These are phyloP conservation scores for Sinopyrophorus schimmeli DNA, from an alignment of 2,888 invertebrate species.

Conservation along the genomic window DNA sequence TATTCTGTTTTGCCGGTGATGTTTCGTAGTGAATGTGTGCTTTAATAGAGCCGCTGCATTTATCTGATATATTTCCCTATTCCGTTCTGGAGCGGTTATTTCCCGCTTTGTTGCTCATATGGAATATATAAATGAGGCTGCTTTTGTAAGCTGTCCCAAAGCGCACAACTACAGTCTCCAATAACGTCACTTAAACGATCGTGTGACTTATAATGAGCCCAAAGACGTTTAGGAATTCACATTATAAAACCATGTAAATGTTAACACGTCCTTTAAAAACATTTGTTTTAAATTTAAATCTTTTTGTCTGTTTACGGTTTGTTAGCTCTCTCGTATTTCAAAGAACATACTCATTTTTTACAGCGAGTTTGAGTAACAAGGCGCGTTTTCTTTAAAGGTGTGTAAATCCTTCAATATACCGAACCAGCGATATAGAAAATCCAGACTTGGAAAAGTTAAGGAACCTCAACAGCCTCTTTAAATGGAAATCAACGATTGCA, in stretches of 20 bases:
- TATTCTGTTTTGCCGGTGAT: conserved; percentile 17
- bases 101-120: conserved; percentile 31
- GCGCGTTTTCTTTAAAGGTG: conserved; percentile 6
- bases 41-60: conserved; percentile 15
- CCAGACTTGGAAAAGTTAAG: conserved; percentile 20
- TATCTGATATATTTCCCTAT: conserved; percentile 27
- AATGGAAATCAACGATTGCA: conserved; percentile 47
- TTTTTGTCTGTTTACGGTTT: not conserved
- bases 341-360: no score
- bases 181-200: conserved; percentile 29
- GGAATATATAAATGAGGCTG: conserved; percentile 26
- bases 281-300: conserved; percentile 13
- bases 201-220: conserved; percentile 29
- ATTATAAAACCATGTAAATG: conserved; percentile 19
- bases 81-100: conserved; percentile 26
- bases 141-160: conserved; percentile 21
- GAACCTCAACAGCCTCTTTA: conserved; percentile 40
- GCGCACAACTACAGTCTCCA: conserved; percentile 21
- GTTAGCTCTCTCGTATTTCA: not conserved
- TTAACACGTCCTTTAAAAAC: conserved; percentile 22
- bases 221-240: conserved; percentile 25
- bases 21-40: conserved; percentile 11
- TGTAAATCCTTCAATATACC: conserved; percentile 19
- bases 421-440: conserved; percentile 22
- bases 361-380: conserved; percentile 9